These are phyloP conservation scores for Gari tellinella DNA, from an alignment of 2,888 invertebrate genomes.

Conservation along the genomic window DNA sequence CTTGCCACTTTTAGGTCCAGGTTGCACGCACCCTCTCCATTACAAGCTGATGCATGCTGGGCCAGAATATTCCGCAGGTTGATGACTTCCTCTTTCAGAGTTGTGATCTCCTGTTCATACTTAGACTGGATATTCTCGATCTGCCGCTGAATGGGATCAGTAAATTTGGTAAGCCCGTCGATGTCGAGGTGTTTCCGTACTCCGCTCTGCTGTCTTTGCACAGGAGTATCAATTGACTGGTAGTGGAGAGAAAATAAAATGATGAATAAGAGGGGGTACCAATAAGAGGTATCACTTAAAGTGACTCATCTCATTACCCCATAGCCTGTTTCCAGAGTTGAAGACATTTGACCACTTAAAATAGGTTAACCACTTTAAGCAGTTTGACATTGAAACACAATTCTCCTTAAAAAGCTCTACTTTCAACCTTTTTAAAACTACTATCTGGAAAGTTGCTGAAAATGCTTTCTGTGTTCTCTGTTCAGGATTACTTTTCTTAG, in stretches of 20 bases:
- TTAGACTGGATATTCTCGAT: slow-evolving; percentile 90
- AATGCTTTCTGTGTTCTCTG: too few species aligned
- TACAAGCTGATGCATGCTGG: slow-evolving; percentile 79
- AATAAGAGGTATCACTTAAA: too few species aligned
- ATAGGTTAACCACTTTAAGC: too few species aligned
- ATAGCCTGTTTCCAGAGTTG: too few species aligned
- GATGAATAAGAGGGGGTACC: too few species aligned
- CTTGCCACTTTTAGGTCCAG: slow-evolving; percentile 38
- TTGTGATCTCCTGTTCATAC: slow-evolving; percentile 88
- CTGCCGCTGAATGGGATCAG: slow-evolving; percentile 90
- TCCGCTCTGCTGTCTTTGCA: slow-evolving; percentile 67
- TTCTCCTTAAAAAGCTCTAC: too few species aligned
- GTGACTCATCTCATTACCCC: too few species aligned
- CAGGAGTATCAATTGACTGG: slow-evolving; percentile 65
- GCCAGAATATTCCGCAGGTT: slow-evolving; percentile 91
- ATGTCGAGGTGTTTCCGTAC: slow-evolving; percentile 77
- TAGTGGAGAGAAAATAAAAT: neutral
- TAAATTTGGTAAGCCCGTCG: slow-evolving; percentile 90
- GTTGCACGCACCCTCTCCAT: slow-evolving; percentile 62
- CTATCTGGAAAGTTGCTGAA: too few species aligned
- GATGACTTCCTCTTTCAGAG: slow-evolving; percentile 91
- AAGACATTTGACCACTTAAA: too few species aligned
- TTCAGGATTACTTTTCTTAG: too few species aligned
- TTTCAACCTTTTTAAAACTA: too few species aligned
- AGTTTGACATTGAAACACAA: too few species aligned